Base-by-base conservation (phyloP, 2,888 invertebrate species). In the Drosophila colorata region DNA sequence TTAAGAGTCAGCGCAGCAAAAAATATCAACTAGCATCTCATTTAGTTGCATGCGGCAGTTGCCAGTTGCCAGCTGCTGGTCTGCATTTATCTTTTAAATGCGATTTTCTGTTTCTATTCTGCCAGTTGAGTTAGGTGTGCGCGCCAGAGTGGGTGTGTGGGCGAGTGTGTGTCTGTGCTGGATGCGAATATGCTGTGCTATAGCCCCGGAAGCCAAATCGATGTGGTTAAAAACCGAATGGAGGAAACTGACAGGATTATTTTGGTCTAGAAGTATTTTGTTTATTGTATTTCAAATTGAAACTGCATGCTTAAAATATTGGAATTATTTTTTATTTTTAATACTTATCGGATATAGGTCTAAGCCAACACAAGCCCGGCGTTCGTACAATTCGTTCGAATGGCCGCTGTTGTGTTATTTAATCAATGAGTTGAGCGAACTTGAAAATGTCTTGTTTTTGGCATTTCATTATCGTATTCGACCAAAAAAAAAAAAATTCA, bases 21-120 rank as follows among this genome's bases (percentile, higher is more conserved):
- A 56, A 43, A 58, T 18, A 52, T 41, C 14, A 48, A 68, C 20
- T 31, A 11, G 41, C 53, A 49, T 35, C 35, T 37, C 14, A 57
- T 58, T 68, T 37, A 43, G 38, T 11, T 28, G 33, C 38, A 51
- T 28, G 51, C 25, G 35, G 8, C 33, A 33, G 8, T 4, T 23
- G 11, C 31, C 37, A 49, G 14, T 16, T 53, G 47, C 28, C 37
- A 49, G 48, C 13, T 49, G 38, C 33, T 7, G 37, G 37, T 28
- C 14, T 57, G 40, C 31, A 31, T 58, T 20, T 49, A 6, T 35
- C n/a, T 14, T 0, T n/a, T 16, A 13, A 49, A 49, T 35, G 20
- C 48, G 33, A 35, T 49, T 49, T 33, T 33, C 48, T 4, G 20
- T n/a, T 49, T 20, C 11, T n/a, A n/a, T 20, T 33, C 20, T 35